A percentile compares a stretch with the other conserved stretches of the same genome.
Conservation (phyloP, 2,797 vertebrate species). For the Odontamblyopus lacepedii region DNA sequence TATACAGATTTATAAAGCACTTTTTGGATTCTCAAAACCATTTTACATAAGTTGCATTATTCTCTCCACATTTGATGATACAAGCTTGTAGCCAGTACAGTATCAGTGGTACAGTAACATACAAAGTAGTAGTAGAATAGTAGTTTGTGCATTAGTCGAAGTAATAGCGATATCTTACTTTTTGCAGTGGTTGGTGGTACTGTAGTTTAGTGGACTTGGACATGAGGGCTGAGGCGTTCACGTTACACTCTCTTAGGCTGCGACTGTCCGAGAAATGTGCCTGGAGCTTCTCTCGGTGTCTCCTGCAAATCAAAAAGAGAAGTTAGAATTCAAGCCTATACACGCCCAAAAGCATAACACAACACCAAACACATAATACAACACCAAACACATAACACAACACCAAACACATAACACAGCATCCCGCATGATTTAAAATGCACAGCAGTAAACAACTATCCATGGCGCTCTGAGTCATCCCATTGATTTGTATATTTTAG, state of each 20-base stretch:
- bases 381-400: too few relatives aligned
- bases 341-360: neutral
- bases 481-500: slow-evolving; percentile 28
- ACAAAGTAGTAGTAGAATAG: too few relatives aligned
- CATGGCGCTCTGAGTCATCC: slow-evolving; percentile 6
- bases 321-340: neutral
- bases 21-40: too few relatives aligned
- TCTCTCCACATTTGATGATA: too few relatives aligned
- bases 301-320: slow-evolving; percentile 44
- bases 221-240: slow-evolving; percentile 74
- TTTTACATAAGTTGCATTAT: too few relatives aligned
- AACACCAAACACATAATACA: too few relatives aligned
- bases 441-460: neutral
- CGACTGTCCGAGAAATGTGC: slow-evolving; percentile 78
- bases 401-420: too few relatives aligned
- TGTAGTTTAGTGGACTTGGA: slow-evolving; percentile 74
- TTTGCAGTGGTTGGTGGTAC: slow-evolving; percentile 64
- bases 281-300: slow-evolving; percentile 77
- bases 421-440: neutral
- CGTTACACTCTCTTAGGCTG: slow-evolving; percentile 75
- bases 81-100: neutral
- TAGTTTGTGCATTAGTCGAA: too few relatives aligned
- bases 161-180: slow-evolving; percentile 41
- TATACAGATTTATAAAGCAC: too few relatives aligned
- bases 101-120: neutral